These are phyloP conservation scores for Mystacides longicornis DNA, from an alignment of 2,888 invertebrate species.

Conservation along the genomic window DNA sequence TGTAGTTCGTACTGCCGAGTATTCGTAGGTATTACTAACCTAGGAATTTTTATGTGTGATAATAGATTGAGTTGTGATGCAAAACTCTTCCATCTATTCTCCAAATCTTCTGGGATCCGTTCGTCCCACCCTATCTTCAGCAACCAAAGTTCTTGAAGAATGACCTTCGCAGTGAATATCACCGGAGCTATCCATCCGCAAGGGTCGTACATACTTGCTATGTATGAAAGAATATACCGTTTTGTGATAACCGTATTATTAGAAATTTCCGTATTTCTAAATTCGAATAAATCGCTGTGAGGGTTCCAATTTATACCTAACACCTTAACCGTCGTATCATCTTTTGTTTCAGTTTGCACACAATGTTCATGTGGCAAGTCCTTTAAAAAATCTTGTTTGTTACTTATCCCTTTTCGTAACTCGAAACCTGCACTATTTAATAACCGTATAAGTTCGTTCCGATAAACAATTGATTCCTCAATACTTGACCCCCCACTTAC, in stretches of 20 bases:
- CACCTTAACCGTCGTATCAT: neutral
- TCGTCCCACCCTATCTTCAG: neutral
- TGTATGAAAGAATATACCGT: neutral
- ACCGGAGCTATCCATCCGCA: neutral
- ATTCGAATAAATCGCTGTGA: neutral
- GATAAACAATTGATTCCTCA: neutral
- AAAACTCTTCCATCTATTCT: neutral
- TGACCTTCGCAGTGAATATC: neutral
- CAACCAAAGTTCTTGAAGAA: neutral
- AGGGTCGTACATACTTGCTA: neutral
- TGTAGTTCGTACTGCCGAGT: neutral
- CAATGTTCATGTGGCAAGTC: neutral
- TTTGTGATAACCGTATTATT: neutral
- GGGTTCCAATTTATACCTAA: neutral
- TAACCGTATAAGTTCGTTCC: neutral
- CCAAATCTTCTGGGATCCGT: neutral
- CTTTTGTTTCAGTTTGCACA: neutral
- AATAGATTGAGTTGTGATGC: neutral
- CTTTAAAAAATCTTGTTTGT: neutral
- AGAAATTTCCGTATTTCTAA: neutral
- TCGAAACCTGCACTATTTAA: neutral
- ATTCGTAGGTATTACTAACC: neutral
- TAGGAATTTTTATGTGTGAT: neutral
- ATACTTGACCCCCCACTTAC: neutral
- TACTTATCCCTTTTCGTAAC: neutral